phyloP scores from a whole-genome alignment of 2,888 invertebrate genomes.

The Sepioteuthis lessoniana region DNA sequence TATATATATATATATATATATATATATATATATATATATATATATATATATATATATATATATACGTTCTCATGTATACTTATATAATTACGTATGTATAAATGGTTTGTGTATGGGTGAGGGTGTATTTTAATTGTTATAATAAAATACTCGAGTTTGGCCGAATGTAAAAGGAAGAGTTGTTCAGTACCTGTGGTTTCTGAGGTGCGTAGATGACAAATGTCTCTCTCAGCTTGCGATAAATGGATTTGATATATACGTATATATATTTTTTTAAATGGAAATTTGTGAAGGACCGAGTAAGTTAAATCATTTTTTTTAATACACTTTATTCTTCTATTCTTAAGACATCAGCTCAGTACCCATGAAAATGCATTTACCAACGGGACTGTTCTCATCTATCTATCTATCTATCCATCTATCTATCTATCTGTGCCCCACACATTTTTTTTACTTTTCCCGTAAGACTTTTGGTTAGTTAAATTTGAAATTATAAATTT shows the following conservation, averaged over 20 bases:
- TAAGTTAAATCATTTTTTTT: neutral
- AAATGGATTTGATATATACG: neutral
- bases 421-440: no score
- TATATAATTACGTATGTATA: neutral
- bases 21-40: neutral
- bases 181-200: neutral
- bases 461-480: no score
- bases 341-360: neutral
- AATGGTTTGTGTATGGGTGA: neutral
- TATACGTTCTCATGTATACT: neutral
- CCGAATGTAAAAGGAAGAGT: neutral
- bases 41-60: neutral
- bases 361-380: no score
- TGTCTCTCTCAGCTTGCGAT: neutral
- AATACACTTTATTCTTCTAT: neutral
- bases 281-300: neutral
- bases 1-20: neutral
- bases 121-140: neutral
- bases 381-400: no score
- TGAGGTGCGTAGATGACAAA: neutral
- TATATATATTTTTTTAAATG: neutral
- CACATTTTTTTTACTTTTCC: no score
- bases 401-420: no score
- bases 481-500: no score
- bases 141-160: neutral